Evolutionary conservation across 64 coral and sea anemone genomes (phyloP).

Genomic region (Porites lutea): DNA sequence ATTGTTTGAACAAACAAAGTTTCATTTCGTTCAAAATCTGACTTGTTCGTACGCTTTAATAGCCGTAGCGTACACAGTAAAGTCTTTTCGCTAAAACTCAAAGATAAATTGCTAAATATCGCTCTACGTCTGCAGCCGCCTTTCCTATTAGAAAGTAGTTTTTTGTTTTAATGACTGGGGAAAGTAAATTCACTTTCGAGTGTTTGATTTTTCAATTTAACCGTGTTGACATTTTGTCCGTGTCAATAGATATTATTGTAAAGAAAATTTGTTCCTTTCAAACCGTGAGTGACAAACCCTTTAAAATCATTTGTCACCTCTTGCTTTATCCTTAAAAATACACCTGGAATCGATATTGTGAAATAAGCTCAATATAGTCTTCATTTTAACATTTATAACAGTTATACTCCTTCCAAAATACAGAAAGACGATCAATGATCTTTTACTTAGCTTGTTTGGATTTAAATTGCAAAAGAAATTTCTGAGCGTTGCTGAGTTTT

Average conservation of each 20-base stretch:
- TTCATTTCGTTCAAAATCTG: not conserved
- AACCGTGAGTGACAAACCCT: not conserved
- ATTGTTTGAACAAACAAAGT: constrained; percentile 34
- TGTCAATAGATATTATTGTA: not conserved
- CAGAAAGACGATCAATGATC: not conserved
- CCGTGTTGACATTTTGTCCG: constrained; percentile 22
- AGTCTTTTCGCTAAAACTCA: not conserved
- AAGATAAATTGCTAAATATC: not conserved
- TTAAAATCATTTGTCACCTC: not conserved
- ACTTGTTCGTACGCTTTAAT: not conserved
- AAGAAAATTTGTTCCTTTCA: constrained; percentile 13
- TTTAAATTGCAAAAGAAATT: not conserved
- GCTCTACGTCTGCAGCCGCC: not conserved
- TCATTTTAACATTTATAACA: not conserved
- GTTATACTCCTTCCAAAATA: not conserved
- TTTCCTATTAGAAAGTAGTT: not conserved
- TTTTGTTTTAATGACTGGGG: not conserved
- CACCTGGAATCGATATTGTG: not conserved
- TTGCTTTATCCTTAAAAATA: constrained; percentile 7
- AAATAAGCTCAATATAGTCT: not conserved
- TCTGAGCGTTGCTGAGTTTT: not conserved
- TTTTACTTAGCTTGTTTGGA: not conserved
- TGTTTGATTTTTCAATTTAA: constrained; percentile 48
- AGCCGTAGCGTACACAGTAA: not conserved
- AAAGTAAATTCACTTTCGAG: constrained; percentile 38